A percentile compares a stretch with the other conserved stretches of the same genome.
phyloP scores from a whole-genome alignment of 92 coral and sea anemone genomes.

The Meandrina meandrites region DNA sequence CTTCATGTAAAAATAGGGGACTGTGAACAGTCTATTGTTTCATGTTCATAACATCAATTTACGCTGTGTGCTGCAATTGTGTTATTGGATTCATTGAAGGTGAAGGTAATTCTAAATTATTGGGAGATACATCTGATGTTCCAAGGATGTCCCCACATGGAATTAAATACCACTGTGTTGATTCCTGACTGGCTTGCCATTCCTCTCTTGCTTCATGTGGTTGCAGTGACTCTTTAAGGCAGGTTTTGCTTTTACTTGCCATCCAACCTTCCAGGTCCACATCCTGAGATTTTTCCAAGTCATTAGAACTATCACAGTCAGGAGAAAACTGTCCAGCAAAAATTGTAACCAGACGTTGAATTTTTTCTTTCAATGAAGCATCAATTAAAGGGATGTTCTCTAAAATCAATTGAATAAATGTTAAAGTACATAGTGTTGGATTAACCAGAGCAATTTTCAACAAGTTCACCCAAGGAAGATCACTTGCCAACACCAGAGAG shows the following conservation, averaged over 20 bases:
- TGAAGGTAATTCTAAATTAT: constrained; percentile 22
- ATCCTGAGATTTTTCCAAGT: constrained; percentile 4
- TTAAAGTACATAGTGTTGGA: constrained; percentile 33
- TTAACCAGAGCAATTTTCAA: constrained; percentile 63
- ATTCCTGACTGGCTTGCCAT: constrained; percentile 53
- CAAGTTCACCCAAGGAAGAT: constrained; percentile 63
- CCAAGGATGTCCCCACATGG: constrained; percentile 80
- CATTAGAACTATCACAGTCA: not conserved
- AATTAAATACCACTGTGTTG: constrained; percentile 73
- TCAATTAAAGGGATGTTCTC: constrained; percentile 49
- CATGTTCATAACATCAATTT: not conserved
- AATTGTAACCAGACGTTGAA: constrained; percentile 39
- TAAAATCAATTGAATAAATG: constrained; percentile 55
- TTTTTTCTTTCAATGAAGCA: constrained; percentile 44
- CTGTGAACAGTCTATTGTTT: no score
- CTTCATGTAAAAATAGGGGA: no score
- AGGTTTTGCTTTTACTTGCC: not conserved
- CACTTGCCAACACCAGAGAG: constrained; percentile 33
- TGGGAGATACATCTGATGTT: constrained; percentile 24
- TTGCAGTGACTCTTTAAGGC: not conserved
- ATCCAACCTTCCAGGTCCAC: constrained; percentile 23
- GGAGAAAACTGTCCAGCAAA: not conserved
- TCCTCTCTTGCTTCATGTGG: not conserved
- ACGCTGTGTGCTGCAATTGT: not conserved
- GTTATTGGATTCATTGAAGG: not conserved